Conservation (phyloP, 2,888 invertebrate genomes). For the Pollenia angustigena region DNA sequence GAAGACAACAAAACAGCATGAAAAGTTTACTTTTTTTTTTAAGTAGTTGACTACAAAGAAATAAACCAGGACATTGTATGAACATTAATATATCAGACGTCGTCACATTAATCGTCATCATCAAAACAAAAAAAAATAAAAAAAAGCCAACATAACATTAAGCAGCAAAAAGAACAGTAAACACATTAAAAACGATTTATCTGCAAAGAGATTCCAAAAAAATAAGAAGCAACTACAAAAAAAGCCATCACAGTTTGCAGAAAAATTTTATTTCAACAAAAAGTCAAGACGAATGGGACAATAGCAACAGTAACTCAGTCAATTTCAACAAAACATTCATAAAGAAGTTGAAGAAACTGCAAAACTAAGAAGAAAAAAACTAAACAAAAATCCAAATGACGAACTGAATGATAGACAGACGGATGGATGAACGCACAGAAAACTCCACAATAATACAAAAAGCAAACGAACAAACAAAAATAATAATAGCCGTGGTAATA, state of each 20-base stretch:
- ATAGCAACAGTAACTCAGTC: conserved; percentile 73
- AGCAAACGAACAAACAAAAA: conserved; percentile 28
- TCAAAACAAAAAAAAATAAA: conserved; percentile 33
- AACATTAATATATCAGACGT: conserved; percentile 70
- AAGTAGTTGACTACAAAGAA: conserved; percentile 11
- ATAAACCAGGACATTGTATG: conserved; percentile 64
- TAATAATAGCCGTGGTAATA: conserved; percentile 67
- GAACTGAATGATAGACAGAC: conserved; percentile 67
- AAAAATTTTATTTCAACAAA: conserved; percentile 26
- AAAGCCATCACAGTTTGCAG: conserved; percentile 15
- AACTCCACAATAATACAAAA: conserved; percentile 43
- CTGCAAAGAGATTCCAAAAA: conserved; percentile 62
- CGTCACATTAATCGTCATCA: conserved; percentile 73
- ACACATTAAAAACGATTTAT: conserved; percentile 73
- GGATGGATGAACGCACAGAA: conserved; percentile 49
- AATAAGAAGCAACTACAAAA: conserved; percentile 31
- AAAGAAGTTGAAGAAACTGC: conserved; percentile 40
- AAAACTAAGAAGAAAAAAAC: conserved; percentile 27
- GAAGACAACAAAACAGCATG: conserved; percentile 62
- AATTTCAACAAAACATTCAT: conserved; percentile 64
- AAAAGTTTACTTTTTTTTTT: neutral
- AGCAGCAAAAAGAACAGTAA: conserved; percentile 69
- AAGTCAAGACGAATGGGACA: conserved; percentile 68
- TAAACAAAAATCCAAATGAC: conserved; percentile 57
- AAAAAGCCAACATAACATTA: conserved; percentile 26